phyloP scores from a whole-genome alignment of 2,113 vertebrate species.

The Ophthalmolycus amberensis region DNA sequence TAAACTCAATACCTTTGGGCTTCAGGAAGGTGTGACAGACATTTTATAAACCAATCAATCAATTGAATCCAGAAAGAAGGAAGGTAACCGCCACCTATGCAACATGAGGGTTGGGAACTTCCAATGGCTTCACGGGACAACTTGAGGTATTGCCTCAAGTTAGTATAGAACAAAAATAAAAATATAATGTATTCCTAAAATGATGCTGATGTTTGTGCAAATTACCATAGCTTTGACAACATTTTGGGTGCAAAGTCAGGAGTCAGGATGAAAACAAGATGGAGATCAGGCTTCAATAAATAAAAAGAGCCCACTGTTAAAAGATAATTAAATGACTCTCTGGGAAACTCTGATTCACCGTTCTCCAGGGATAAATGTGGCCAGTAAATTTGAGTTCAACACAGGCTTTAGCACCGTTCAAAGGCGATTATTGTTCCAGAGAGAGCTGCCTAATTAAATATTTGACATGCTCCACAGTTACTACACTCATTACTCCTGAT shows the following conservation, averaged over 20 bases:
- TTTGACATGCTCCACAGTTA: constrained; percentile 37
- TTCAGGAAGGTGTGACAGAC: neutral
- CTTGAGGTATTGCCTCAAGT: neutral
- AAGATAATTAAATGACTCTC: neutral
- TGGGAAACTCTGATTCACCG: neutral
- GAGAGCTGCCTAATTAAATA: constrained; percentile 35
- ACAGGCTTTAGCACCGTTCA: constrained; percentile 17
- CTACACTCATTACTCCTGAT: constrained; percentile 17
- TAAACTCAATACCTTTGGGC: neutral
- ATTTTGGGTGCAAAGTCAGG: neutral
- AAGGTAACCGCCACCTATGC: neutral
- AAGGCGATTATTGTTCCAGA: constrained; percentile 24
- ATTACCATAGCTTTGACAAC: neutral
- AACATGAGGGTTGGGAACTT: neutral
- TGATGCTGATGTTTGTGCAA: neutral
- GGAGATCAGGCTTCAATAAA: neutral
- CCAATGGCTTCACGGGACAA: neutral
- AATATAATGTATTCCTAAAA: neutral
- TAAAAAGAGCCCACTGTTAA: neutral
- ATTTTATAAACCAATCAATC: neutral
- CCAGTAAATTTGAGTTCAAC: constrained; percentile 34
- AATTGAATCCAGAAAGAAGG: neutral
- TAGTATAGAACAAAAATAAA: neutral
- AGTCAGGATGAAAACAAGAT: neutral
- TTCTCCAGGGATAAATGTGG: constrained; percentile 8